Base-by-base conservation (phyloP, 2,888 invertebrate species). In the Cacoxenus indagator region DNA sequence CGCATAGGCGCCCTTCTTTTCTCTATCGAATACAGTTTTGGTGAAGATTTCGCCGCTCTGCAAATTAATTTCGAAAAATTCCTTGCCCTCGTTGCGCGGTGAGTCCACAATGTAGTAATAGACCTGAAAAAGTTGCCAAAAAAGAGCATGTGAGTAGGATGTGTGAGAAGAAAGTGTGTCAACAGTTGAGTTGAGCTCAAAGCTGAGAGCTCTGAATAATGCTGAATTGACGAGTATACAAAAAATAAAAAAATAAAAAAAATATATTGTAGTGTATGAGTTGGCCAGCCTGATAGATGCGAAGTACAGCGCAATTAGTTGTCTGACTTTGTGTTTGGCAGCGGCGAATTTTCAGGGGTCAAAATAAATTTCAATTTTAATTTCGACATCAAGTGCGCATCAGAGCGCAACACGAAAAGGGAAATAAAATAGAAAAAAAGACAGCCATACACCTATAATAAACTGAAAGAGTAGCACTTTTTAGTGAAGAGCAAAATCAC, bases 1-100 rank as follows among this genome's bases (percentile, higher is more conserved):
- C 45, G 98, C 98, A 90, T 98, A 99, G 70, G 98, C 97, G 57
- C 96, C 96, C 88, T 98, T 97, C 91, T 97, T 97, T 90, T 99
- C 99, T 75, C 98, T 93, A 90, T 99, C 99, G 91, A 99, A 99
- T 83, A 96, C 95, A 78, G 95, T 92, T 89, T 96, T 96, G 51
- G 98, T 97, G 90, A 95, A 97, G 86, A 99, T 95, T 89, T 97
- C 96, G 24, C 99, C 99, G 31, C 97, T 96, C 88, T 96, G 94
- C 88, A 94, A 92, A 90, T 98, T 97, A 88, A 99, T 98, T 90
- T 96, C 95, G 90, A 99, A 99, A 90, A 93, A 97, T 88, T 96
- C 96, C 88, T 96, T 96, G 77, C 96, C 97, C 87, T 97, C 96
- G 88, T 96, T 96, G 73, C 96, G 92, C 54, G 94, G 93, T 68